Evolutionary conservation across 2,888 invertebrate genomes (phyloP).

Genomic region (Drosophila mettleri): DNA sequence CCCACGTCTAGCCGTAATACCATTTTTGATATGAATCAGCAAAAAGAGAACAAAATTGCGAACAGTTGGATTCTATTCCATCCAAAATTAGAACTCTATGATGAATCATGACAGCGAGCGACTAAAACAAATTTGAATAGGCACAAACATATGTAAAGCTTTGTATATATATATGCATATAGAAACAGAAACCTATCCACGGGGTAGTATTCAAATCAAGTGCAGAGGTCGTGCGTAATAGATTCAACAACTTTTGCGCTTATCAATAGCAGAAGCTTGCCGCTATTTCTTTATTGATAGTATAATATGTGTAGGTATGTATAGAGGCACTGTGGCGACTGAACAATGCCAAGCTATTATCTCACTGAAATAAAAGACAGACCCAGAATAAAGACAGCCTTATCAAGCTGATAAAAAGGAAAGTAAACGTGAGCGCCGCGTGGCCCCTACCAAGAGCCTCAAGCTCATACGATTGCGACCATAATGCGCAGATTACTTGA

Average conservation of each 20-base stretch:
- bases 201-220: slow-evolving; percentile 42
- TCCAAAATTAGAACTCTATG: slow-evolving; percentile 42
- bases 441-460: too few relatives aligned
- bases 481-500: slow-evolving; percentile 52
- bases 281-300: slow-evolving; percentile 33
- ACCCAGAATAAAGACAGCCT: slow-evolving; percentile 38
- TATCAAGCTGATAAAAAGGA: slow-evolving; percentile 57
- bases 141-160: slow-evolving; percentile 5
- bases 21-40: slow-evolving; percentile 38
- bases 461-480: slow-evolving; percentile 31
- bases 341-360: slow-evolving; percentile 54
- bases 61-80: slow-evolving; percentile 21
- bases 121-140: slow-evolving; percentile 19
- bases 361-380: slow-evolving; percentile 51
- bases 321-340: slow-evolving; percentile 4
- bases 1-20: slow-evolving; percentile 50
- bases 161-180: too few relatives aligned
- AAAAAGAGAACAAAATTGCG: slow-evolving; percentile 31
- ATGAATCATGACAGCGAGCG: slow-evolving; percentile 42
- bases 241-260: slow-evolving; percentile 44
- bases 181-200: slow-evolving; percentile 13
- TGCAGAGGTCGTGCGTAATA: slow-evolving; percentile 60
- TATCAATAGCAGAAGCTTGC: slow-evolving; percentile 53
- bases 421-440: slow-evolving; percentile 54
- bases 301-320: slow-evolving; percentile 4